Base-by-base conservation (phyloP, 1,140 invertebrate genomes). In the Temnothorax nylanderi region DNA sequence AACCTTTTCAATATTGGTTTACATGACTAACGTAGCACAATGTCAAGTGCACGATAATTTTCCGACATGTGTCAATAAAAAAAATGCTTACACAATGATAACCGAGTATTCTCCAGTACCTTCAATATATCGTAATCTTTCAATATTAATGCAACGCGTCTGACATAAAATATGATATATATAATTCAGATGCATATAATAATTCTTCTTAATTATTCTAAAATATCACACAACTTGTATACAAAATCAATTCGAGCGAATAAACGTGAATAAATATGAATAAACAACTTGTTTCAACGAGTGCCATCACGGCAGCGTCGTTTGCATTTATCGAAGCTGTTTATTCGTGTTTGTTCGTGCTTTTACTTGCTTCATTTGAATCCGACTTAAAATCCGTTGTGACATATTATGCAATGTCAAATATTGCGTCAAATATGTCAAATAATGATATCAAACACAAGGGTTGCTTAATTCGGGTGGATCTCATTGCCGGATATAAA, bases 31-130 rank as follows among this genome's bases (percentile, higher is more conserved):
- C 5, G 26, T 47, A 56, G 34, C 21, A 4, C 51, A 11, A 44
- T 60, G 51, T 82, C 78, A 82, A 82, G 41, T 60, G 41, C 26
- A 72, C 3, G 78, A 82, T 74, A 82, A 82, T 72, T 32, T 60
- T 34, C 37, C 5, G 4, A 34, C 21, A 13, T 69, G 32, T 44
- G 49, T 26, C 34, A 71, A 65, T 56, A 72, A 80, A 62, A 62
- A 26, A 49, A 13, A 41, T 72, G 51, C 54, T 82, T 72, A 54
- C 21, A 72, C 7, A 72, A n/a, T 21, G 78, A 82, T 82, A 82
- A 69, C 6, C 10, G 3, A 58, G 10, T 13, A 47, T 56, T 67
- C 16, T 5, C 6, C 6, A 34, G 0, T 78, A 34, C 4, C 18
- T 78, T 49, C 26, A 37, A 78, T 37, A 78, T 47, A 44, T 62